phyloP scores from a whole-genome alignment of 2,113 vertebrate species.

The Carassius gibelio region DNA sequence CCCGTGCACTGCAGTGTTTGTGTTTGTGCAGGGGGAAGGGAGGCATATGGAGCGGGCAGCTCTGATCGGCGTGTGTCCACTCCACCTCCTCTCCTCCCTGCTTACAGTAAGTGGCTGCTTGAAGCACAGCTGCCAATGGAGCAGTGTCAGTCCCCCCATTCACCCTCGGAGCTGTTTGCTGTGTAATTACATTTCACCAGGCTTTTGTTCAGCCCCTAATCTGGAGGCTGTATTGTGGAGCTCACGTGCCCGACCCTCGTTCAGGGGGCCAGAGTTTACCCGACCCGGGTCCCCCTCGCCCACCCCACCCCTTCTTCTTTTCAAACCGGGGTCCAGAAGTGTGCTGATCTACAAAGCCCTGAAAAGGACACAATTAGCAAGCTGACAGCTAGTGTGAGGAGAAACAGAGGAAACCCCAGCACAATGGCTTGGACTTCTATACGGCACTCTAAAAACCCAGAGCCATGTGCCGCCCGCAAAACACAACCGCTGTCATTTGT shows the following conservation, averaged over 20 bases:
- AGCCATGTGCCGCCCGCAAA: constrained; percentile 49
- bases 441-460: constrained; percentile 66
- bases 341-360: constrained; percentile 71
- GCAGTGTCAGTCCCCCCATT: constrained; percentile 57
- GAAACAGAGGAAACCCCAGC: constrained; percentile 62
- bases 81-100: constrained; percentile 43
- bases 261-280: constrained; percentile 44
- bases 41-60: constrained; percentile 37
- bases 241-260: constrained; percentile 69
- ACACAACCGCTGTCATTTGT: background rate
- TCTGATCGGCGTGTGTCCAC: constrained; percentile 10
- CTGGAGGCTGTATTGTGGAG: constrained; percentile 71
- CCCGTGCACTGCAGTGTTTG: background rate
- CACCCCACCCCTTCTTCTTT: constrained; percentile 54
- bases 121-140: constrained; percentile 71
- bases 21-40: constrained; percentile 46
- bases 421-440: constrained; percentile 73
- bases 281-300: constrained; percentile 18
- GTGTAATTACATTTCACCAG: constrained; percentile 72
- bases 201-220: constrained; percentile 72
- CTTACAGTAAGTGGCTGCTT: constrained; percentile 58
- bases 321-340: constrained; percentile 66
- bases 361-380: constrained; percentile 68
- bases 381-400: constrained; percentile 61
- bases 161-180: constrained; percentile 58